Evolutionary conservation across 2,797 vertebrate species (phyloP).

Genomic region (Hypotaenidia philippensis): DNA sequence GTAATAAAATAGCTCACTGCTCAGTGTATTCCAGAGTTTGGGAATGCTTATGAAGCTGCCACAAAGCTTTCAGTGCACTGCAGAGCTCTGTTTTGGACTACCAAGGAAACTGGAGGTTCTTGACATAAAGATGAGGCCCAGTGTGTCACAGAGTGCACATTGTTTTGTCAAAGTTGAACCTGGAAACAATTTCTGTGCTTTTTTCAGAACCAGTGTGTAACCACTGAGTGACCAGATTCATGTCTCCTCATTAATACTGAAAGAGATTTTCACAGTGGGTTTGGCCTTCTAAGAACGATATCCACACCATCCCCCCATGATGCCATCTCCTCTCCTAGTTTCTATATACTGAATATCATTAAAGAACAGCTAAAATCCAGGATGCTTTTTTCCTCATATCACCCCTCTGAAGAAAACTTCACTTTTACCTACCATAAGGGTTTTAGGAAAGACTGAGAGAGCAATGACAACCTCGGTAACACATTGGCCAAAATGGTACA

Average conservation of each 20-base stretch:
- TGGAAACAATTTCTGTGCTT: slow-evolving; percentile 16
- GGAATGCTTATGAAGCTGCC: slow-evolving; percentile 8
- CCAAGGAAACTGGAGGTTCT: slow-evolving; percentile 15
- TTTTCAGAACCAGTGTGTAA: slow-evolving; percentile 13
- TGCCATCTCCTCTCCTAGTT: not conserved
- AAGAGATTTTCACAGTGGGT: not conserved
- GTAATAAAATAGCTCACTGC: not conserved
- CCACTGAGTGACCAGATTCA: not conserved
- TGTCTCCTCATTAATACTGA: not conserved
- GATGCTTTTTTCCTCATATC: not conserved
- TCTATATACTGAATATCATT: not conserved
- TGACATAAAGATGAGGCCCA: slow-evolving; percentile 27
- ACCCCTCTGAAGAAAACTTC: not conserved
- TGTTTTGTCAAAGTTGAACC: slow-evolving; percentile 15
- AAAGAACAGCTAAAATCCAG: not conserved
- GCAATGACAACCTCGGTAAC: not conserved
- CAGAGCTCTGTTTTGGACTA: not conserved
- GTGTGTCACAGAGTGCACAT: not conserved
- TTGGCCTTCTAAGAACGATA: not conserved
- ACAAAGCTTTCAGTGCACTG: slow-evolving; percentile 25
- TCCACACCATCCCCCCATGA: not conserved
- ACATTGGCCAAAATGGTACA: not conserved
- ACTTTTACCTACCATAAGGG: not conserved
- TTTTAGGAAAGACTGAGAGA: not conserved
- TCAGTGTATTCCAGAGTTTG: slow-evolving; percentile 6